Percentiles rank a stretch among this genome's conserved stretches.
Conservation (phyloP, 2,888 invertebrate genomes). For the Oligia latruncula region DNA sequence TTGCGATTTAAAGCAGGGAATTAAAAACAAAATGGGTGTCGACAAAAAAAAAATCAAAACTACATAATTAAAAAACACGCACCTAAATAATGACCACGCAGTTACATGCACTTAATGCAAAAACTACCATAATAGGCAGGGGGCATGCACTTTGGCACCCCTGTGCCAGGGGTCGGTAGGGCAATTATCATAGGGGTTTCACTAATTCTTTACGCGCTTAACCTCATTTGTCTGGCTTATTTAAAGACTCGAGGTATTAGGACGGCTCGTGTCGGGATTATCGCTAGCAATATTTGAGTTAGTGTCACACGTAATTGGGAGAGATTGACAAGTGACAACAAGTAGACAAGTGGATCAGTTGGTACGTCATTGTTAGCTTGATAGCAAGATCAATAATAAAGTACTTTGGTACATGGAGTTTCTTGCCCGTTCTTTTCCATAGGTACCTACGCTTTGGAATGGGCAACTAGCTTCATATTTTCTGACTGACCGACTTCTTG, state of each 20-base stretch:
- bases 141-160: constrained; percentile 65
- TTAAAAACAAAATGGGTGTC: neutral
- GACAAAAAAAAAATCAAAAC: neutral
- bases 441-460: too few relatives aligned
- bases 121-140: constrained; percentile 71
- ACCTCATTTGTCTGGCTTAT: constrained; percentile 83
- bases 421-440: too few relatives aligned
- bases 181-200: constrained; percentile 79
- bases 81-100: constrained; percentile 22
- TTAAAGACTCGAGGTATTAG: constrained; percentile 73
- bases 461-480: too few relatives aligned
- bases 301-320: constrained; percentile 43
- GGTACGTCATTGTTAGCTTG: constrained; percentile 5
- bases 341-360: constrained; percentile 15
- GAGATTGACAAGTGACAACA: constrained; percentile 39
- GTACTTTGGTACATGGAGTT: neutral
- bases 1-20: too few relatives aligned
- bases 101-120: constrained; percentile 57
- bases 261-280: constrained; percentile 68
- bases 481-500: too few relatives aligned
- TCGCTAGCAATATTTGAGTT: constrained; percentile 55
- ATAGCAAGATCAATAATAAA: neutral
- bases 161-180: constrained; percentile 65
- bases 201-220: constrained; percentile 80
- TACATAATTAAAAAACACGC: neutral